Base-by-base conservation (phyloP, 2,888 invertebrate genomes). In the Rhagonycha fulva region DNA sequence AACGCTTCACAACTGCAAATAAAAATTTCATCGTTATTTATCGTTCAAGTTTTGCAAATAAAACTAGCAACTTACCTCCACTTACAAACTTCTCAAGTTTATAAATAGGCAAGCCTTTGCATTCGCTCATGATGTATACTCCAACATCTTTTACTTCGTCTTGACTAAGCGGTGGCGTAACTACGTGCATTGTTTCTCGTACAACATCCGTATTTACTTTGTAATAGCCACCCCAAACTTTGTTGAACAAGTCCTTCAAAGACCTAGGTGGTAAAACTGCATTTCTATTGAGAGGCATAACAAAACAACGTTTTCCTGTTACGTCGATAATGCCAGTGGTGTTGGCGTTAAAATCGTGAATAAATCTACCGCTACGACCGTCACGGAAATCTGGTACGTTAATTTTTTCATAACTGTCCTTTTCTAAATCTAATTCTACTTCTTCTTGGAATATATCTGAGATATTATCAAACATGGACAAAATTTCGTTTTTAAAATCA, bases 341-440 rank as follows among this genome's bases (percentile, higher is more conserved):
- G 82, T 94, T 94, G 81, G 92, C 91, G 81, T 93, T 93, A 87
- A 98, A 98, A 88, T 98, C 98, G 84, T 98, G 98, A 82, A 98
- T 93, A 85, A 98, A 97, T 79, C 95, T 92, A 72, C 97, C 96
- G 67, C 91, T 91, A 47, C 94, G 92, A 1, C 96, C 96, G 80
- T 94, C 94, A 78, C 92, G 92, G 85, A 96, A 95, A 85, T 95
- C 94, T 12, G 95, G 94, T 9, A 98, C 96, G 82, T 94, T 92
- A 82, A 98, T 95, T 87, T 94, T 94, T 86, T 97, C 96, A 85
- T 94, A 94, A 71, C 91, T 89, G 80, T 94, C 93, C 26, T 91
- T 90, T 68, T 92, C 91, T 66, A 92, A 86, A 84, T 94, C 94
- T 81, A 98, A 91, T 84, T 97, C 95, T 82, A 97, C 91, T 80